Evolutionary conservation across 2,113 vertebrate species (phyloP), one percentile per base, ranked within the genome.

Genomic region (Semnornis frantzii): DNA sequence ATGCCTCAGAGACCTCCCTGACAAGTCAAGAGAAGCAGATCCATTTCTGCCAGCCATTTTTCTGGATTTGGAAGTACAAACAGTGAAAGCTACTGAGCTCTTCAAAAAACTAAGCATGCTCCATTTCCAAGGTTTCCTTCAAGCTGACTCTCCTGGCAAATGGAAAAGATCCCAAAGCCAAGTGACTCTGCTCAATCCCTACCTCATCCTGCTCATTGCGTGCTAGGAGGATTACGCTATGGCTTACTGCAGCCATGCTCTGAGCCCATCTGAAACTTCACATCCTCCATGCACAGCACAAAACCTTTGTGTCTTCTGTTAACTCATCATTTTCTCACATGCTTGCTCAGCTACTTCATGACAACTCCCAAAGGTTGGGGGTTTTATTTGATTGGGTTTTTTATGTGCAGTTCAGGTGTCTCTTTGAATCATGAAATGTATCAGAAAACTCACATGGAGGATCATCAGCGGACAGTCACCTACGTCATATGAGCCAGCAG

Each of bases 131-230:
- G 21, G 55, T 73, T 89, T 87, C 69, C 60, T 92, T 72, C 89
- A 83, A 46, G 60, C 8, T 60, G 91, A 87, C 24, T 87, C 62
- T 87, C 65, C 72, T 80, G 85, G 91, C 85, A 87, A 89, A 93
- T 0, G 4, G 78, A 64, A 66, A 59, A 64, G 57, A 69, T 60
- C 64, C 37, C 84, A 75, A 85, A 75, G 89, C 93, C 89, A 93
- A 95, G 54, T 37, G 77, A 73, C 64, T 74, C 75, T 30, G 27
- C 70, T 92, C 86, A 93, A 70, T 73, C 68, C 54, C 78, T 12
- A 70, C 74, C 55, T 82, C 82, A 77, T 76, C 63, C 82, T 77
- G 71, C 0, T 0, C 0, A 0, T 42, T 0, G 3, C 84, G 64
- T 68, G 60, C 84, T 85, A 33, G 11, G 23, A 89, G 71, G 72